These are phyloP conservation scores for Leuciscus waleckii DNA, from an alignment of 2,797 vertebrate genomes.

Conservation along the genomic window DNA sequence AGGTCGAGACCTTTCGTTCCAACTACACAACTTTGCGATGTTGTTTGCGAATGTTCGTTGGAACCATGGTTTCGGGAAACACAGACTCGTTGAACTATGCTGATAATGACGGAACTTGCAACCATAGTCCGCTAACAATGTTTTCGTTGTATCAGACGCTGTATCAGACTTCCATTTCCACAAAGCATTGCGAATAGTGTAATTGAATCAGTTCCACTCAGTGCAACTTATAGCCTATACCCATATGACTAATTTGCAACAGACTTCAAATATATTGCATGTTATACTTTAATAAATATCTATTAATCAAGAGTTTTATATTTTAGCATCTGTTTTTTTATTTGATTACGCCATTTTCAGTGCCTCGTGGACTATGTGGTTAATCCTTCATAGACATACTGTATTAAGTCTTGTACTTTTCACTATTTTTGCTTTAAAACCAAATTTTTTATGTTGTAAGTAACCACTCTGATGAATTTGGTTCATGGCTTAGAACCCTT, in stretches of 20 bases:
- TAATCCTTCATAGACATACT: background rate
- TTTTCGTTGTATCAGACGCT: no score
- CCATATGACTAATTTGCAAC: background rate
- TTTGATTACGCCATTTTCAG: background rate
- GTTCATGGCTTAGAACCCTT: background rate
- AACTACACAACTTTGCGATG: no score
- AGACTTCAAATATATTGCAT: background rate
- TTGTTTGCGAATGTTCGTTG: no score
- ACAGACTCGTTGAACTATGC: no score
- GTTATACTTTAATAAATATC: background rate
- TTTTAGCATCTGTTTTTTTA: background rate
- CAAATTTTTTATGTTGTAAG: background rate
- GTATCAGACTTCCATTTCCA: background rate
- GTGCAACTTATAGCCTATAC: background rate
- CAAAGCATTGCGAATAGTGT: background rate
- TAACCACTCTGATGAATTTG: no score
- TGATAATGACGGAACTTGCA: no score
- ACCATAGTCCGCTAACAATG: no score
- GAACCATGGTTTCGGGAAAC: no score
- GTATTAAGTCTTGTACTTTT: background rate
- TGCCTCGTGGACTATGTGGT: background rate
- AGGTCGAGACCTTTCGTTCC: no score
- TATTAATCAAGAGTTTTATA: background rate
- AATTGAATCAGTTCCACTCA: background rate
- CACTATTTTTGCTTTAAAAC: background rate